A percentile compares a stretch with the other conserved stretches of the same genome.
phyloP scores from a whole-genome alignment of 2,113 vertebrate species.

The Tauraco erythrolophus region DNA sequence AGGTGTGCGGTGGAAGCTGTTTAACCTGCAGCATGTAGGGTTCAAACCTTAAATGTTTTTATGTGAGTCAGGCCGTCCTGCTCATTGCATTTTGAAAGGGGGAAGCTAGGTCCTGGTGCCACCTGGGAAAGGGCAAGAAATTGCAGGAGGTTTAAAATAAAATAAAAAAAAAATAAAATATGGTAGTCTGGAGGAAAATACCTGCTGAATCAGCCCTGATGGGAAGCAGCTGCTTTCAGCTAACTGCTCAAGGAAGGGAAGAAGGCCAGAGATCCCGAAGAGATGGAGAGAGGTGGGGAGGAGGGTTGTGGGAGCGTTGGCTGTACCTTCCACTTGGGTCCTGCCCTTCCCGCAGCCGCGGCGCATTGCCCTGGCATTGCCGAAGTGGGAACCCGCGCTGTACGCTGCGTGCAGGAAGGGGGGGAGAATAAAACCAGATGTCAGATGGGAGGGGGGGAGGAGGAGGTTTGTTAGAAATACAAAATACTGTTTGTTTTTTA shows the following conservation, averaged over 20 bases:
- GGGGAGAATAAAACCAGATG: background rate
- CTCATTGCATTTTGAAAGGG: background rate
- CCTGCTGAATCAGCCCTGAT: background rate
- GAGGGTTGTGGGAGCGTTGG: background rate
- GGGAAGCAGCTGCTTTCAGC: conserved; percentile 39
- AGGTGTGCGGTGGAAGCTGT: background rate
- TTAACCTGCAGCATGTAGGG: background rate
- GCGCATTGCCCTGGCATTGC: background rate
- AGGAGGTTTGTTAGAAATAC: conserved; percentile 31
- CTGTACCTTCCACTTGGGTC: background rate
- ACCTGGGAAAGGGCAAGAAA: background rate
- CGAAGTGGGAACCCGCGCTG: background rate
- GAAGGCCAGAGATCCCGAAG: conserved; percentile 17
- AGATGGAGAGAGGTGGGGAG: background rate
- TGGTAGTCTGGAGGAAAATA: background rate
- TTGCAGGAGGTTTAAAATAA: background rate
- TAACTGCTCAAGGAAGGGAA: background rate
- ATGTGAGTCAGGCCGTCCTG: background rate
- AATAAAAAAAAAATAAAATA: background rate
- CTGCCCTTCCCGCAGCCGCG: accelerated
- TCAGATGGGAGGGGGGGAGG: background rate
- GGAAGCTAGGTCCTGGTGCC: background rate
- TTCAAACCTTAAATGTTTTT: background rate
- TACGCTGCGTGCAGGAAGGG: background rate
- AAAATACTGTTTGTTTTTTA: conserved; percentile 15